Evolutionary conservation across 1,140 invertebrate genomes (phyloP).

Genomic region (Oedothorax gibbosus): DNA sequence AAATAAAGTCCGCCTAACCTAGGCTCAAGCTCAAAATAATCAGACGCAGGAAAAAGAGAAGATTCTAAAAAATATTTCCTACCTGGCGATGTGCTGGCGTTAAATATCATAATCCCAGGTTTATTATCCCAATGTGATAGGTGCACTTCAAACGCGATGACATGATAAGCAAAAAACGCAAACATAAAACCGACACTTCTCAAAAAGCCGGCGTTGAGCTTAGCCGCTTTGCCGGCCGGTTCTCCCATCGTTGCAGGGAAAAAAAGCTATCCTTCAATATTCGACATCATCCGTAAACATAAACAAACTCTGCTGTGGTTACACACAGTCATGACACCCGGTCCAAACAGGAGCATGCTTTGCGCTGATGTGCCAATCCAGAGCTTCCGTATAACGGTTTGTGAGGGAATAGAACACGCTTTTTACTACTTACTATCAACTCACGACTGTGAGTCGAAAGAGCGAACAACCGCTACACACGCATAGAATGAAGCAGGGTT

Average conservation of each 20-base stretch:
- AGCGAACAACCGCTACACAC: constrained; percentile 26
- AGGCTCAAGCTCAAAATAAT: constrained; percentile 27
- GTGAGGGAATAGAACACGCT: not conserved
- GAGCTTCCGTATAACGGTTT: not conserved
- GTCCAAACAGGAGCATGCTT: not conserved
- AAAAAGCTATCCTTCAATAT: not conserved
- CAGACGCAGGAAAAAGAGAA: not conserved
- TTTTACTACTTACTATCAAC: constrained; percentile 9
- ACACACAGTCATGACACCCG: not conserved
- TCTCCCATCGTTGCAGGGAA: not conserved
- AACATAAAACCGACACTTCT: constrained; percentile 1
- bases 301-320: not conserved
- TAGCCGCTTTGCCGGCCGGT: not conserved
- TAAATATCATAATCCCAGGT: constrained; percentile 39
- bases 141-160: constrained; percentile 9
- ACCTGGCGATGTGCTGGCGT: constrained; percentile 18
- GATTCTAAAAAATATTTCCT: constrained; percentile 38
- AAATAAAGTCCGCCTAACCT: constrained; percentile 29
- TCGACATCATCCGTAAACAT: not conserved
- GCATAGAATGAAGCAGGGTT: constrained; percentile 1
- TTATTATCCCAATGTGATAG: constrained; percentile 8
- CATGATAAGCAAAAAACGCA: not conserved
- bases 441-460: constrained; percentile 10
- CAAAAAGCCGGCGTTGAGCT: not conserved
- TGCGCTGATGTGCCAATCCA: not conserved